Conservation (phyloP, 64 coral and sea anemone species). For the Astreopora myriophthalma region DNA sequence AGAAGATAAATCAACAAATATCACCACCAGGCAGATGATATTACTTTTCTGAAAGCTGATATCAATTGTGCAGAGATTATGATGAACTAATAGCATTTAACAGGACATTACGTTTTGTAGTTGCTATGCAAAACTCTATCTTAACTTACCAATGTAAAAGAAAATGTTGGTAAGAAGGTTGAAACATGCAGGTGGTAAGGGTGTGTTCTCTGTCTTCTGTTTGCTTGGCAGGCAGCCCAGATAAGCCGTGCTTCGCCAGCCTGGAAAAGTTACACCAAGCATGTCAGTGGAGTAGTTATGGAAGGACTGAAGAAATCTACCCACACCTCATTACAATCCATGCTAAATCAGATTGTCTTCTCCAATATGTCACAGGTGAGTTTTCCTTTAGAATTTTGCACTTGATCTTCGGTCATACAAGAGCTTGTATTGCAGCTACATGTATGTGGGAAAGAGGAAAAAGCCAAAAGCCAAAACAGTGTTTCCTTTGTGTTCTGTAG, state of each 20-base stretch:
- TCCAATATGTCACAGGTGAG: constrained; percentile 81
- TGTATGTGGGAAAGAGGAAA: neutral
- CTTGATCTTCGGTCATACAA: neutral
- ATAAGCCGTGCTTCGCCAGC: constrained; percentile 97
- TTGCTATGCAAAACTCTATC: too few relatives aligned
- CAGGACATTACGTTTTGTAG: too few relatives aligned
- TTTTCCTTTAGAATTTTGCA: neutral
- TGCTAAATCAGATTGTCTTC: constrained; percentile 89
- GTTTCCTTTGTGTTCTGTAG: neutral
- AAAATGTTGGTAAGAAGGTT: too few relatives aligned
- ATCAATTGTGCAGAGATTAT: too few relatives aligned
- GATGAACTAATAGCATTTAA: too few relatives aligned
- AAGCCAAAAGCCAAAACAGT: neutral
- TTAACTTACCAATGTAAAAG: too few relatives aligned
- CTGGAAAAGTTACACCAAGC: constrained; percentile 91
- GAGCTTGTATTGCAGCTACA: neutral
- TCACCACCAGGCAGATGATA: too few relatives aligned
- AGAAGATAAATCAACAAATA: too few relatives aligned
- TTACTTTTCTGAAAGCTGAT: too few relatives aligned
- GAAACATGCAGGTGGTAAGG: too few relatives aligned
- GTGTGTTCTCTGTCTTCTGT: neutral
- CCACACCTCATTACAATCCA: constrained; percentile 78
- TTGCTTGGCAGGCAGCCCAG: constrained; percentile 76
- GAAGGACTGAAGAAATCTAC: constrained; percentile 83
- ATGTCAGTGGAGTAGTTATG: constrained; percentile 82